Evolutionary conservation across 2,113 vertebrate genomes (phyloP), one percentile per base, ranked within the genome.

Genomic region (Trichomycterus rosablanca): DNA sequence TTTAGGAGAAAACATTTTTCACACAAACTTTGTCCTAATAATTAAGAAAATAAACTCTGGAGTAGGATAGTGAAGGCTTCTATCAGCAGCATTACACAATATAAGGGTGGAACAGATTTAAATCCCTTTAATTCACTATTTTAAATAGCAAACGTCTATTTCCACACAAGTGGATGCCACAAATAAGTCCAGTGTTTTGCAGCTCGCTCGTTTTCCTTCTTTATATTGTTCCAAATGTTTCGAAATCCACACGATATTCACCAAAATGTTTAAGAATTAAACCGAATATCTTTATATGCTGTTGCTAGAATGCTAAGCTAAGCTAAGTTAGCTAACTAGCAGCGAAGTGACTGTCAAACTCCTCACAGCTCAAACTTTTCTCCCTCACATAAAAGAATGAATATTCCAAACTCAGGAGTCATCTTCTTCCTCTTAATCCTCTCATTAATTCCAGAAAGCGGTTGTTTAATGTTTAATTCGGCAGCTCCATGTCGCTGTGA

Each of bases 1-100:
- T 84, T 84, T 94, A 50, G 82, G 80, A 54, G 93, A 90, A 76
- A 97, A 97, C 93, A 97, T 93, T 1, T 10, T 63, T 66, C 43
- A 2, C 30, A 15, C 20, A 32, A 43, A 32, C 5, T n/a, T 16
- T 8, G n/a, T 37, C 16, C 15, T 19, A 32, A 32, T 39, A 44
- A 15, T 7, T 11, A 9, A 22, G 37, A n/a, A 49, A 16, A 49
- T 15, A 2, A 9, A 2, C n/a, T 45, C 20, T 43, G 11, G n/a
- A 46, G 34, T 34, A 26, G 1, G n/a, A 56, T 16, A 11, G 15
- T 11, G 1, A 40, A 40, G 35, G 35, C 16, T 3, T 42, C 4
- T 2, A 26, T 26, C 37, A 26, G 35, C 49, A 56, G 3, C 22
- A 42, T 40, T n/a, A n/a, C n/a, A n/a, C n/a, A n/a, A n/a, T n/a